phyloP scores from a whole-genome alignment of 2,113 vertebrate species.

The Ia io region DNA sequence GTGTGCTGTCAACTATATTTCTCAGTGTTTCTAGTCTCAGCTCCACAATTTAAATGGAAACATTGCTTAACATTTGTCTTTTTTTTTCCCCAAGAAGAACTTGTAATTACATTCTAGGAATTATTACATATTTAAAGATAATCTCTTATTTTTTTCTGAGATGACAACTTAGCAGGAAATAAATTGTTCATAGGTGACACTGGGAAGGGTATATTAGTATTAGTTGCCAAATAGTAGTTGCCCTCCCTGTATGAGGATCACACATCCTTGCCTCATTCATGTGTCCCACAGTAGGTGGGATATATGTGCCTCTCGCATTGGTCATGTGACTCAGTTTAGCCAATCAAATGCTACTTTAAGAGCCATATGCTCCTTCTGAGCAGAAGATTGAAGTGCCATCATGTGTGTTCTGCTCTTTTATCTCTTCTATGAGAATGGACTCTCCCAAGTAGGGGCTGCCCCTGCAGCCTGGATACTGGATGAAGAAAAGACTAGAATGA shows the following conservation, averaged over 20 bases:
- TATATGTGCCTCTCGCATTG: too few species aligned
- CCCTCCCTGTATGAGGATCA: background rate
- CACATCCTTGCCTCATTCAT: background rate
- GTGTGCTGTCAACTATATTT: background rate
- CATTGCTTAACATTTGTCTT: background rate
- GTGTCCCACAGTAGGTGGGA: too few species aligned
- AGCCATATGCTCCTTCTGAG: too few species aligned
- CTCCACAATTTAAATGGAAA: background rate
- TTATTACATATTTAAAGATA: background rate
- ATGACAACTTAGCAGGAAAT: conserved; percentile 9
- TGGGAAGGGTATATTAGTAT: background rate
- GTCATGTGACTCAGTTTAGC: background rate
- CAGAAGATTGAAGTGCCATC: background rate
- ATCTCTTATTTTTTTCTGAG: background rate
- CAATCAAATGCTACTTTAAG: background rate
- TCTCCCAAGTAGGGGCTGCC: background rate
- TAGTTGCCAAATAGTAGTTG: background rate
- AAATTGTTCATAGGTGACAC: background rate
- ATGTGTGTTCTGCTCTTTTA: background rate
- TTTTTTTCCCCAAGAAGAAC: background rate
- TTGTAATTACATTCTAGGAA: background rate
- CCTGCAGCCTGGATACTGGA: background rate
- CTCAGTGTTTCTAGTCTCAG: background rate
- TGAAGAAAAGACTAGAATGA: background rate
- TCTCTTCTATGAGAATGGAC: background rate